Evolutionary conservation across 2,113 vertebrate genomes (phyloP).

Genomic region (Heterotilapia buettikoferi): DNA sequence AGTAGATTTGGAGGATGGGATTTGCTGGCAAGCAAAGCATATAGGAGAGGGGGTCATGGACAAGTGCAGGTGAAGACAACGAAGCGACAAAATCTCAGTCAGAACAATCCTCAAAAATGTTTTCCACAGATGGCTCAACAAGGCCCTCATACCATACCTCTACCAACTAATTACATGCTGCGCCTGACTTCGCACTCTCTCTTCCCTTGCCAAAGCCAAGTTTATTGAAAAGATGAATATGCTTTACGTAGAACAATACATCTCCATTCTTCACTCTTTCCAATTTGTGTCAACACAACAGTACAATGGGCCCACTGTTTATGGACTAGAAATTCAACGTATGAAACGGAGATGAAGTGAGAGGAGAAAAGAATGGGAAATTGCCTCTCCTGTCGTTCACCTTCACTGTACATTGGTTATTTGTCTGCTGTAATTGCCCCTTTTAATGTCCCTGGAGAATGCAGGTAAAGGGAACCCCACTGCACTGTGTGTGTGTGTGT

Average conservation of each 20-base stretch:
- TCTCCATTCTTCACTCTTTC: slow-evolving; percentile 50
- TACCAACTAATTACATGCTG: slow-evolving; percentile 49
- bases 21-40: slow-evolving; percentile 5
- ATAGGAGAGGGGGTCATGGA: slow-evolving; percentile 7
- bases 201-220: slow-evolving; percentile 8
- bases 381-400: slow-evolving; percentile 46
- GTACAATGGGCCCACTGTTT: slow-evolving; percentile 51
- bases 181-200: slow-evolving; percentile 33
- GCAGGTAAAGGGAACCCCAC: slow-evolving; percentile 18
- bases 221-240: slow-evolving; percentile 56
- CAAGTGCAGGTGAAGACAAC: slow-evolving; percentile 6
- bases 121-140: slow-evolving; percentile 22
- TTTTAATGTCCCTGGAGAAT: slow-evolving; percentile 36
- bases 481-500: neutral
- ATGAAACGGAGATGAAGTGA: slow-evolving; percentile 25
- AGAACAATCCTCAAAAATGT: slow-evolving; percentile 8
- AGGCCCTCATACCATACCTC: neutral
- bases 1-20: neutral
- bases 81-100: neutral
- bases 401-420: slow-evolving; percentile 40
- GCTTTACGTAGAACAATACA: slow-evolving; percentile 42
- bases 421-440: slow-evolving; percentile 52
- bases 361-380: slow-evolving; percentile 33
- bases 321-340: slow-evolving; percentile 34
- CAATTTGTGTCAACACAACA: slow-evolving; percentile 54